These are phyloP conservation scores for Pseudotriccus pelzelni DNA, from an alignment of 2,797 vertebrate genomes.

Conservation along the genomic window DNA sequence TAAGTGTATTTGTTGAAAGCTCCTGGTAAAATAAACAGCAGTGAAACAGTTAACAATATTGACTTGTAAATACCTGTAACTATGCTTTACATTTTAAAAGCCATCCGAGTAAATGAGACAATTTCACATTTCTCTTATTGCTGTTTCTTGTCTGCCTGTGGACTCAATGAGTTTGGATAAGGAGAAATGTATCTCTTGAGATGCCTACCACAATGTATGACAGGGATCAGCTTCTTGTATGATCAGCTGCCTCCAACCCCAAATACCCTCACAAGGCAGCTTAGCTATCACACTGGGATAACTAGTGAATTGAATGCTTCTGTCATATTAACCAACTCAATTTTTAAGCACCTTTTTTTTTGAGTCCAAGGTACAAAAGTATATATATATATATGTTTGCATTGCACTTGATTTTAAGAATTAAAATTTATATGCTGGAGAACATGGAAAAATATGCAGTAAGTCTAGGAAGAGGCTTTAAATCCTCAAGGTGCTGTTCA, in stretches of 20 bases:
- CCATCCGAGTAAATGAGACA: not conserved
- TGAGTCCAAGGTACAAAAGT: not conserved
- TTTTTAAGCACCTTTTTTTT: not conserved
- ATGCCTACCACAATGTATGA: not conserved
- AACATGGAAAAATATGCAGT: not conserved
- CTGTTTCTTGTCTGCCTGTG: not conserved
- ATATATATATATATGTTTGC: not conserved
- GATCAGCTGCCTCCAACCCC: not conserved
- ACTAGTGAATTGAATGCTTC: not conserved
- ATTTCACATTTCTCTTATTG: not conserved
- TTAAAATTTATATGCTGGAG: not conserved
- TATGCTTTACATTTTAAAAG: not conserved
- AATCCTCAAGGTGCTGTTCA: not conserved
- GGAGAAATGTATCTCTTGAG: not conserved
- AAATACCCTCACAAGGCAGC: not conserved
- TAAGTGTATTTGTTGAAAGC: not conserved
- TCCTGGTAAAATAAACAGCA: not conserved
- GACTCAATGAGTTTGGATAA: not conserved
- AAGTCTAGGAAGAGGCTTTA: not conserved
- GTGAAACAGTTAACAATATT: not conserved
- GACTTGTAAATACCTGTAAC: not conserved
- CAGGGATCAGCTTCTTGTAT: not conserved
- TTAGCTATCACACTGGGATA: not conserved
- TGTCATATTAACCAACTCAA: not conserved
- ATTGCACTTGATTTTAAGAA: not conserved